phyloP scores from a whole-genome alignment of 2,888 invertebrate genomes.

The Clanis bilineata region DNA sequence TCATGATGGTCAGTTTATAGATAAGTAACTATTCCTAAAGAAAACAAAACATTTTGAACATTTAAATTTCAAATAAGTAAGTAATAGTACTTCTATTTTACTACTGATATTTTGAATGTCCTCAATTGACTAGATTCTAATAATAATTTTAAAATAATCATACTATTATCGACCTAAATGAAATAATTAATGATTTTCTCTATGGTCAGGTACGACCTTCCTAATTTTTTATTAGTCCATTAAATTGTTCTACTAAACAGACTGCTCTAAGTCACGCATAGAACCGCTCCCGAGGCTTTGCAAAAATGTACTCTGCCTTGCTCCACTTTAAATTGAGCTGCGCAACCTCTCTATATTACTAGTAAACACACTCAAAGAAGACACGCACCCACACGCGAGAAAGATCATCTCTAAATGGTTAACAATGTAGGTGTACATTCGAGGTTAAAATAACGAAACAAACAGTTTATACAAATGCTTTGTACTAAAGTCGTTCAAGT shows the following conservation, averaged over 20 bases:
- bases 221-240: constrained; percentile 53
- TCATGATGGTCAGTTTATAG: no score
- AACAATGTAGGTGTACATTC: constrained; percentile 61
- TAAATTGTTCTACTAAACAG: constrained; percentile 48
- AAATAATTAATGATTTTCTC: constrained; percentile 49
- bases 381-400: constrained; percentile 17
- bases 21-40: no score
- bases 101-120: no score
- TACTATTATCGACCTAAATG: no score
- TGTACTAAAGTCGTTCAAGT: constrained; percentile 31
- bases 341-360: constrained; percentile 22
- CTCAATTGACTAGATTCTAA: no score
- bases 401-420: constrained; percentile 41
- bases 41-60: no score
- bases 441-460: constrained; percentile 59
- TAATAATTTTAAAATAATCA: no score
- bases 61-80: no score
- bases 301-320: constrained; percentile 21
- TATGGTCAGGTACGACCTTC: constrained; percentile 43
- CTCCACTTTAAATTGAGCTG: constrained; percentile 32
- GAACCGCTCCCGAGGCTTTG: constrained; percentile 43
- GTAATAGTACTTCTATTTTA: no score
- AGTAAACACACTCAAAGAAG: constrained; percentile 22
- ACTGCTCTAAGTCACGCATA: constrained; percentile 57
- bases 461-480: constrained; percentile 37